Percentiles rank a stretch among this genome's conserved stretches.
phyloP scores from a whole-genome alignment of 2,888 invertebrate genomes.

The Sympetrum striolatum region DNA sequence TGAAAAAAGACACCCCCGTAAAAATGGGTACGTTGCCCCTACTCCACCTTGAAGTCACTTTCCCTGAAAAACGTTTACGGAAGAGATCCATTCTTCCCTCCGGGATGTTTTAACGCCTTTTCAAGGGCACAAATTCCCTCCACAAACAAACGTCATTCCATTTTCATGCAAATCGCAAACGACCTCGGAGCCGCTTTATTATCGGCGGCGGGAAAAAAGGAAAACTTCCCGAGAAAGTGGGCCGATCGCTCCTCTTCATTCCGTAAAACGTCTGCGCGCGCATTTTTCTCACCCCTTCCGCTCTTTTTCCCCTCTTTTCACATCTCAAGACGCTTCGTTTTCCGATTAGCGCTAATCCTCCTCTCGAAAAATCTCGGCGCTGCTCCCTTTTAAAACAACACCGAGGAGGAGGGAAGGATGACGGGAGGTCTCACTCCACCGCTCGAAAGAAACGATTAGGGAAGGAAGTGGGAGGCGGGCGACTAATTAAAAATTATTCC shows the following conservation, averaged over 20 bases:
- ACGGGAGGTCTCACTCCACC: background rate
- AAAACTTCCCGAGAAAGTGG: slow-evolving; percentile 30
- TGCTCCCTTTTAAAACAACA: slow-evolving; percentile 24
- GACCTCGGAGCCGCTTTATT: slow-evolving; percentile 31
- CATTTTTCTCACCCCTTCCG: background rate
- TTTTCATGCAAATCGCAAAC: slow-evolving; percentile 25
- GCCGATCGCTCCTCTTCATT: background rate
- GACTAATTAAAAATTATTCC: slow-evolving; percentile 42
- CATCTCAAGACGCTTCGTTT: background rate
- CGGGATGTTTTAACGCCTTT: background rate
- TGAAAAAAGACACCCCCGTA: no score
- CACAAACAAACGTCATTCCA: background rate
- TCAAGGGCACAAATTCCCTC: background rate
- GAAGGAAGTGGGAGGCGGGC: background rate
- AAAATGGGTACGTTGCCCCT: no score
- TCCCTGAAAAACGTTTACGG: background rate
- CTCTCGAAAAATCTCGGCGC: background rate
- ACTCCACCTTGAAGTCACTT: background rate
- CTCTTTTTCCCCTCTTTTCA: background rate
- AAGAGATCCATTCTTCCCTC: background rate
- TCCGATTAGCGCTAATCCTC: background rate
- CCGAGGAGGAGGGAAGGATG: background rate
- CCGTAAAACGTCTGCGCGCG: background rate
- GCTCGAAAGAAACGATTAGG: background rate
- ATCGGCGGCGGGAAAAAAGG: background rate